Percentiles rank a stretch among this genome's conserved stretches.
These are phyloP conservation scores for Chlamydotis undulata DNA, from an alignment of 2,113 vertebrate genomes.

Conservation along the genomic window DNA sequence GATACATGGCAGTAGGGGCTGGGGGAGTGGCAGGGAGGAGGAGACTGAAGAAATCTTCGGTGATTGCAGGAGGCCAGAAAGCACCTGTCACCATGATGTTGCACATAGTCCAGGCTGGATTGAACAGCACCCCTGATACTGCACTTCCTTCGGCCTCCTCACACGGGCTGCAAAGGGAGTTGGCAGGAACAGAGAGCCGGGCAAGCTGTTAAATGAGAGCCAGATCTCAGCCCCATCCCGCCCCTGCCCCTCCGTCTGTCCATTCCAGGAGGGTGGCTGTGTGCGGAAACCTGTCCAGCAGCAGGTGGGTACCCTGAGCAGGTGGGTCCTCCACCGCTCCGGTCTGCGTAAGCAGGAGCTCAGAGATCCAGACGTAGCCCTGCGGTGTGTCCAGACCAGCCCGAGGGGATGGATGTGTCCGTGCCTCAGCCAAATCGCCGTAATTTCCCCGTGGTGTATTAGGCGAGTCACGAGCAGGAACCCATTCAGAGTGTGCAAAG, in stretches of 20 bases:
- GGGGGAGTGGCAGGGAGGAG: constrained; percentile 68
- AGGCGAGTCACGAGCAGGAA: neutral
- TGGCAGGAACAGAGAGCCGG: neutral
- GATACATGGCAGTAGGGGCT: constrained; percentile 38
- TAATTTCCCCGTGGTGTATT: neutral
- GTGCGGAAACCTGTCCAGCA: neutral
- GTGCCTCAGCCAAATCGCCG: neutral
- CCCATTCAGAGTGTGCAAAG: neutral
- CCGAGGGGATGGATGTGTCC: neutral
- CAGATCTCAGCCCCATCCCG: neutral
- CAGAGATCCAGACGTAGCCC: neutral
- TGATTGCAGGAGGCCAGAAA: constrained; percentile 52
- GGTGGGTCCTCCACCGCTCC: neutral
- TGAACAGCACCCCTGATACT: neutral
- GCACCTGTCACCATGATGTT: constrained; percentile 25
- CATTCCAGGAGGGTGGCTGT: neutral
- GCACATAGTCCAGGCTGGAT: neutral
- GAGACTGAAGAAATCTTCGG: constrained; percentile 49
- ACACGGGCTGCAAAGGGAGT: neutral
- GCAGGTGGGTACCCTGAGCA: neutral
- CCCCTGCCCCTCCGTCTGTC: neutral
- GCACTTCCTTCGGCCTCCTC: neutral
- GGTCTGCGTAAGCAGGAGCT: neutral
- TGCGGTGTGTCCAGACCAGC: neutral
- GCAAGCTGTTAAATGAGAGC: neutral